These are phyloP conservation scores for Dreissena polymorpha DNA, from an alignment of 1,140 invertebrate species.

Conservation along the genomic window DNA sequence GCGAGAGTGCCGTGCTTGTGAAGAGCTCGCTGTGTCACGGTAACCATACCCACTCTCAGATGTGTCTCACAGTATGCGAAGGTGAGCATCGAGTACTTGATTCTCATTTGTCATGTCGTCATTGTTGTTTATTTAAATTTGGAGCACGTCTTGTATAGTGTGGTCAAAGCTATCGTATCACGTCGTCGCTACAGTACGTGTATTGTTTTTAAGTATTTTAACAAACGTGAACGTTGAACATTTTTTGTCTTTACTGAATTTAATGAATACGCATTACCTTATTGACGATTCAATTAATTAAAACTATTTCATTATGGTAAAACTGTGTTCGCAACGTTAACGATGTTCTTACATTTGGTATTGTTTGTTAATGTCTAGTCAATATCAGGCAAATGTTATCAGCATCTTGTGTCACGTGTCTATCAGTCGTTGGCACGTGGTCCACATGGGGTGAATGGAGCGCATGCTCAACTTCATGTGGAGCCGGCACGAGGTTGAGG, in stretches of 20 bases:
- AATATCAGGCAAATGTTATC: neutral
- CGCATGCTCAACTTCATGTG: slow-evolving; percentile 16
- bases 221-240: neutral
- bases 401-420: neutral
- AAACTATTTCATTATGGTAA: too few relatives aligned
- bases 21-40: slow-evolving; percentile 21
- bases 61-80: slow-evolving; percentile 43
- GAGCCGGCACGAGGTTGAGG: slow-evolving; percentile 10
- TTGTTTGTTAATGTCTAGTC: neutral
- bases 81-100: slow-evolving; percentile 25
- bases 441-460: slow-evolving; percentile 26
- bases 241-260: neutral
- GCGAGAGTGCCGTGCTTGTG: slow-evolving; percentile 24
- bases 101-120: neutral
- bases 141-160: neutral
- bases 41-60: slow-evolving; percentile 25
- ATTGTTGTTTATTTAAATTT: too few relatives aligned
- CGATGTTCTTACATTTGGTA: too few relatives aligned
- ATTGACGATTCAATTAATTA: neutral
- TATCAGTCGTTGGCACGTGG: slow-evolving; percentile 29
- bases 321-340: too few relatives aligned
- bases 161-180: too few relatives aligned
- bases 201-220: neutral
- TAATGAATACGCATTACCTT: neutral
- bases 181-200: too few relatives aligned